Evolutionary conservation across 2,113 vertebrate species (phyloP), one percentile per base, ranked within the genome.

Genomic region (Vidua macroura): DNA sequence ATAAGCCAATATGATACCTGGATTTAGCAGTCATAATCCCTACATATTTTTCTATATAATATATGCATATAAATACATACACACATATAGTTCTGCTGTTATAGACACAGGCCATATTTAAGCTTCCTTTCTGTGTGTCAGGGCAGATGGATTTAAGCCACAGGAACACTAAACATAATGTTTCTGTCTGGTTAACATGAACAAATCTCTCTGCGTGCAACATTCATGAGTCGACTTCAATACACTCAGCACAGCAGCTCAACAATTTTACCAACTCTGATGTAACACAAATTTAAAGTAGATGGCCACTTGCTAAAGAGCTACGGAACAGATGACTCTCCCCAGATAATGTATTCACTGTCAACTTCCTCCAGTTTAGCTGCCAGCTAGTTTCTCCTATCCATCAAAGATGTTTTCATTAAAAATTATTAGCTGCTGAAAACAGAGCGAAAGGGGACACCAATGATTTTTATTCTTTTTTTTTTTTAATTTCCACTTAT

Each of bases 141-240:
- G 31, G 30, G 58, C 75, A 64, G 37, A 55, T 7, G 22, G 52
- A 35, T 80, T 90, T 35, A 11, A 77, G 44, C 67, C 70, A 82
- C 49, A 90, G 63, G 63, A 66, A 9, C 13, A 80, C 18, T 4
- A 14, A 92, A 78, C 1, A 0, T 3, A 25, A 30, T n/a, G 17
- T 21, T 87, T 85, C 37, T 80, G 18, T 69, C 67, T 66, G 73
- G 37, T 53, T 73, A 59, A 77, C 37, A 15, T 3, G 51, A 86
- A 19, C 62, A 80, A 87, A 64, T 21, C 27, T 35, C 51, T 88
- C 62, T 6, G 2, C 3, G 0, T 46, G 53, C 62, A 69, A 17
- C 0, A 0, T 23, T 73, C 60, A 25, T 23, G n/a, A 58, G 35
- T 19, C 0, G 0, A 30, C 39, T 56, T 35, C 56, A 37, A 19